A percentile compares a stretch with the other conserved stretches of the same genome.
These are phyloP conservation scores for Notiomystis cincta DNA, from an alignment of 2,113 vertebrate genomes.

Conservation along the genomic window DNA sequence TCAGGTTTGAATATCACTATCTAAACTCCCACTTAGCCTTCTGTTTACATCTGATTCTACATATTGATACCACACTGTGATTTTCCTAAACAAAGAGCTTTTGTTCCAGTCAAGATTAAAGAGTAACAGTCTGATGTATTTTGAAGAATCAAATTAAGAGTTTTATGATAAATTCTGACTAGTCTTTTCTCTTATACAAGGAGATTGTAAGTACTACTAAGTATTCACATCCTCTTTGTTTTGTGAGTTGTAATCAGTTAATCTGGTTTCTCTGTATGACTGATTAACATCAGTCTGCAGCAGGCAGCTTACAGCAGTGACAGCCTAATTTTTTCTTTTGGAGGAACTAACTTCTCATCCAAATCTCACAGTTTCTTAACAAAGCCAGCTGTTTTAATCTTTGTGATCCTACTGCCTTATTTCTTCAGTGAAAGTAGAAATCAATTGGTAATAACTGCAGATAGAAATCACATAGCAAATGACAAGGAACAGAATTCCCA, in stretches of 20 bases:
- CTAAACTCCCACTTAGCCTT: background rate
- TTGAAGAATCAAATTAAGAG: background rate
- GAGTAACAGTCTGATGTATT: background rate
- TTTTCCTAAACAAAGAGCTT: constrained; percentile 2
- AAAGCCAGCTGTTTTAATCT: background rate
- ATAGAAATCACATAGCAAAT: background rate
- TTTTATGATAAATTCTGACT: background rate
- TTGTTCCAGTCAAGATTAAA: background rate
- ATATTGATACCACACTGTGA: background rate
- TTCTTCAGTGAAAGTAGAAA: background rate
- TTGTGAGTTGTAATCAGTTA: background rate
- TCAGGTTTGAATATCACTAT: background rate
- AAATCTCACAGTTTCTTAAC: background rate
- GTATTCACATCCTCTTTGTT: background rate
- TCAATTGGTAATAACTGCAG: background rate
- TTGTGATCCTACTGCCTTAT: background rate
- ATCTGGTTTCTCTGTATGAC: background rate
- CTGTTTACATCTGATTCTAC: background rate
- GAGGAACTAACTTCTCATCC: background rate
- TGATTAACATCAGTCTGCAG: background rate
- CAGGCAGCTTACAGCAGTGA: background rate
- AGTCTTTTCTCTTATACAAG: background rate
- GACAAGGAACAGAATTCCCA: background rate
- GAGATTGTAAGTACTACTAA: background rate
- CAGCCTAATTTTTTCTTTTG: background rate